These are phyloP conservation scores for Tetrapedia diversipes DNA, from an alignment of 2,888 invertebrate genomes.

Conservation along the genomic window DNA sequence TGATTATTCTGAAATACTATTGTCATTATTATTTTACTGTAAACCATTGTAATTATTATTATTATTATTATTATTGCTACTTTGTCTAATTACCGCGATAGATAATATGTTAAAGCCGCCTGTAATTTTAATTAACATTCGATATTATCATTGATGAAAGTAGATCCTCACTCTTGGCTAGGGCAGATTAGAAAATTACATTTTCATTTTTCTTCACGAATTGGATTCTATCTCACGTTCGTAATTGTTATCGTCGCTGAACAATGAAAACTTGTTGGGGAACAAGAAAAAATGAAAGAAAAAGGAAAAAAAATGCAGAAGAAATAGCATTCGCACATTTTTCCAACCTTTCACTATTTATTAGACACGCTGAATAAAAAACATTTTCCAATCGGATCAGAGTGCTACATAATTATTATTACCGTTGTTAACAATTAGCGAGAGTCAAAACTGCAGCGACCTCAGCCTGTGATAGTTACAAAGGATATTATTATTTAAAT, in stretches of 20 bases:
- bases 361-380: constrained; percentile 35
- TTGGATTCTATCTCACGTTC: constrained; percentile 81
- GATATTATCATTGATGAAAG: constrained; percentile 78
- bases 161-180: constrained; percentile 81
- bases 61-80: constrained; percentile 47
- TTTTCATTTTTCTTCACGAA: constrained; percentile 70
- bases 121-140: constrained; percentile 78
- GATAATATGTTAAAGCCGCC: constrained; percentile 75
- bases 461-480: constrained; percentile 82
- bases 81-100: constrained; percentile 61
- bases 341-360: constrained; percentile 52
- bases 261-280: not conserved
- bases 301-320: not conserved
- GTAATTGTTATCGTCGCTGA: constrained; percentile 59
- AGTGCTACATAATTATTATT: constrained; percentile 37
- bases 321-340: constrained; percentile 48
- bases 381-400: constrained; percentile 47
- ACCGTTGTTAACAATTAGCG: constrained; percentile 36
- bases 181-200: constrained; percentile 53
- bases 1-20: constrained; percentile 73
- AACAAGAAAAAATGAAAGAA: constrained; percentile 25
- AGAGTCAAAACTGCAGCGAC: constrained; percentile 78
- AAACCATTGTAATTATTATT: constrained; percentile 64
- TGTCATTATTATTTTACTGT: constrained; percentile 61
- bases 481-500: constrained; percentile 82